Percentiles rank a stretch among this genome's conserved stretches.
Evolutionary conservation across 2,113 vertebrate genomes (phyloP).

Genomic region (Cynoglossus semilaevis): DNA sequence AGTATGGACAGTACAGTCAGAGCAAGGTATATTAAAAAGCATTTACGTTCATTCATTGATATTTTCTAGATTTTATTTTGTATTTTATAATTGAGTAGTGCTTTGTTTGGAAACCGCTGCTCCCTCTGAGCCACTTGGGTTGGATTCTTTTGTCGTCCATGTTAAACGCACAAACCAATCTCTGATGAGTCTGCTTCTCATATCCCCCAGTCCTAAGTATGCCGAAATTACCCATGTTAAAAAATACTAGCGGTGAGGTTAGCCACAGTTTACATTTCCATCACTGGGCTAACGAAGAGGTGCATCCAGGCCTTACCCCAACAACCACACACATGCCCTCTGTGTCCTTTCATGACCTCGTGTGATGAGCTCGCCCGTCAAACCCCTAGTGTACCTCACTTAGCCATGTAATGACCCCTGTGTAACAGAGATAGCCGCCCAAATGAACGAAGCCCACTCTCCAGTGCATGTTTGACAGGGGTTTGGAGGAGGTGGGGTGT

Average conservation of each 20-base stretch:
- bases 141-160: constrained; percentile 28
- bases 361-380: constrained; percentile 73
- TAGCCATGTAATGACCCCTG: constrained; percentile 76
- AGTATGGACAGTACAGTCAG: constrained; percentile 97
- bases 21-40: constrained; percentile 87
- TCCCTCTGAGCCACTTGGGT: constrained; percentile 30
- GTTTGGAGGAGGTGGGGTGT: constrained; percentile 30
- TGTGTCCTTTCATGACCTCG: constrained; percentile 69
- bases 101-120: too few species aligned
- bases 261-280: constrained; percentile 69
- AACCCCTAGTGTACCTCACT: constrained; percentile 55
- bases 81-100: constrained; percentile 6
- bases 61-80: too few species aligned
- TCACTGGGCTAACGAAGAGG: constrained; percentile 43
- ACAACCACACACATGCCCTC: constrained; percentile 40
- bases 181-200: constrained; percentile 66
- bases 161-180: constrained; percentile 50
- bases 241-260: constrained; percentile 27
- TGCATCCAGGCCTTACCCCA: constrained; percentile 20
- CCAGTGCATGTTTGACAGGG: constrained; percentile 77
- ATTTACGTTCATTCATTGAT: too few species aligned
- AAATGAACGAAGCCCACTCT: constrained; percentile 66
- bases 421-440: constrained; percentile 67
- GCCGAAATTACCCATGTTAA: constrained; percentile 48
- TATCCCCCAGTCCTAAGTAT: constrained; percentile 47